These are phyloP conservation scores for Antheraea assamensis DNA, from an alignment of 2,888 invertebrate species.

Conservation along the genomic window DNA sequence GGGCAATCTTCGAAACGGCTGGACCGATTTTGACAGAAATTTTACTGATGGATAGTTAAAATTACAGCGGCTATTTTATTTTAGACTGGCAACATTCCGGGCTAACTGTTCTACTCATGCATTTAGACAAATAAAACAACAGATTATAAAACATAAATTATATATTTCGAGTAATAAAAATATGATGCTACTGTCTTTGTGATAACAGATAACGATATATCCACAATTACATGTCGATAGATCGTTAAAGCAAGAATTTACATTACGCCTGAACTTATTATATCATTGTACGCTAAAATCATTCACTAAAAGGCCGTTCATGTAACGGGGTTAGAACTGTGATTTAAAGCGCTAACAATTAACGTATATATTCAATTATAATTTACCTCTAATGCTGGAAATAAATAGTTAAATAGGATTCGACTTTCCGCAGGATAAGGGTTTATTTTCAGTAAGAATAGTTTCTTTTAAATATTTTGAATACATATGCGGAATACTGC, in stretches of 20 bases:
- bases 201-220: constrained; percentile 22
- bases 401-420: no score
- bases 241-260: constrained; percentile 21
- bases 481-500: no score
- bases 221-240: not conserved
- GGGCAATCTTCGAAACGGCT: no score
- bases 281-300: not conserved
- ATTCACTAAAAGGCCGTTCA: not conserved
- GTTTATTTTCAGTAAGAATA: no score
- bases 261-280: not conserved
- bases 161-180: constrained; percentile 39
- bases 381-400: no score
- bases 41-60: no score
- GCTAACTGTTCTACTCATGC: no score
- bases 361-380: not conserved
- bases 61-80: no score
- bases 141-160: constrained; percentile 39
- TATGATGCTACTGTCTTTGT: constrained; percentile 32
- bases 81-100: no score
- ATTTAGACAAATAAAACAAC: constrained; percentile 23
- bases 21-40: no score
- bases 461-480: no score
- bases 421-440: no score
- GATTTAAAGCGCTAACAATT: not conserved
- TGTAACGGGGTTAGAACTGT: not conserved